A percentile compares a stretch with the other conserved stretches of the same genome.
These are phyloP conservation scores for Loripinus fragilis DNA, from an alignment of 2,888 invertebrate genomes.

Conservation along the genomic window DNA sequence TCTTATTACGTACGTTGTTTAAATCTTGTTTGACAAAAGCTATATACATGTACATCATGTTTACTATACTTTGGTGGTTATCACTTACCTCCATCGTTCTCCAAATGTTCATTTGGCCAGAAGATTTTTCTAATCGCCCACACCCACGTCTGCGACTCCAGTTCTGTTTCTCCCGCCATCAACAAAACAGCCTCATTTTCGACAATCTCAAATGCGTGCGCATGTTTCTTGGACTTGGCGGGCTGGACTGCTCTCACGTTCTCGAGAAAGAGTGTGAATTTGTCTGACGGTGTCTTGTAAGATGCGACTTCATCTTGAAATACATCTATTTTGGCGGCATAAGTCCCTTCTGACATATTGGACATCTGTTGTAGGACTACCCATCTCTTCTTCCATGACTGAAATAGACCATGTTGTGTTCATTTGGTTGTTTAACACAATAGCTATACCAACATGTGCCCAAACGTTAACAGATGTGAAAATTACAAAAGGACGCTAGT, in stretches of 20 bases:
- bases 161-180: slow-evolving; percentile 65
- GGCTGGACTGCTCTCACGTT: slow-evolving; percentile 67
- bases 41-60: too few relatives aligned
- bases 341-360: slow-evolving; percentile 63
- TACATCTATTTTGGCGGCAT: slow-evolving; percentile 71
- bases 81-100: slow-evolving; percentile 45
- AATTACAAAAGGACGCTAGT: too few relatives aligned
- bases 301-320: slow-evolving; percentile 66
- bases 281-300: slow-evolving; percentile 58
- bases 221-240: slow-evolving; percentile 71
- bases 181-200: slow-evolving; percentile 69
- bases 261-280: slow-evolving; percentile 72
- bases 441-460: too few relatives aligned
- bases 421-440: too few relatives aligned
- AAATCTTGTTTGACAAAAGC: too few relatives aligned
- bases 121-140: slow-evolving; percentile 70
- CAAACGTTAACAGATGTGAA: too few relatives aligned
- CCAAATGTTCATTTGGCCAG: slow-evolving; percentile 54
- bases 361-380: slow-evolving; percentile 73
- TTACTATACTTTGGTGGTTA: too few relatives aligned
- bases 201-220: slow-evolving; percentile 74
- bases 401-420: too few relatives aligned
- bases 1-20: too few relatives aligned
- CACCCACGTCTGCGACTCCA: slow-evolving; percentile 72
- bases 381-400: slow-evolving; percentile 77